Evolutionary conservation across 1,140 invertebrate genomes (phyloP).

Genomic region (Meloidogyne floridensis): DNA sequence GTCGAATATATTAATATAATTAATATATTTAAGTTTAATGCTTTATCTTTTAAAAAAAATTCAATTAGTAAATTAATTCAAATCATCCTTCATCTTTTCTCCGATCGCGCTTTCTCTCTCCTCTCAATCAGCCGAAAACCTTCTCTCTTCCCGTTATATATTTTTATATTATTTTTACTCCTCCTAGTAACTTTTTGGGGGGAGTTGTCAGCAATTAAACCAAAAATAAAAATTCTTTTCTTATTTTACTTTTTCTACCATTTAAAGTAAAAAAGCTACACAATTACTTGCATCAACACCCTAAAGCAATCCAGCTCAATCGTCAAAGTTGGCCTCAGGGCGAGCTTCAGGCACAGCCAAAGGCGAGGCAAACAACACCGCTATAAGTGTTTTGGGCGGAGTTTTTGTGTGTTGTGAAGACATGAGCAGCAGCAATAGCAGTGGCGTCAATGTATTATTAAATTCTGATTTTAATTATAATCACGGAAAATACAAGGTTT

Average conservation of each 20-base stretch:
- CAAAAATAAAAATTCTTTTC: neutral
- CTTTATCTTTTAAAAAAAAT: neutral
- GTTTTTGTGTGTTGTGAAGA: neutral
- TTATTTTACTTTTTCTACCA: neutral
- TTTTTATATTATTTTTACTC: slow-evolving; percentile 1
- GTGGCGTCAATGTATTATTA: neutral
- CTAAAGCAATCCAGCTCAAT: neutral
- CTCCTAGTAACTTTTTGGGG: neutral
- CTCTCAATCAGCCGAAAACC: neutral
- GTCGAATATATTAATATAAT: too few relatives aligned
- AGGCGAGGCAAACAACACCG: neutral
- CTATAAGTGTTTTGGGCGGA: neutral
- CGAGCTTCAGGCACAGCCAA: slow-evolving; percentile 1
- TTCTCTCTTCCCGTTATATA: neutral
- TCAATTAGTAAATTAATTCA: neutral
- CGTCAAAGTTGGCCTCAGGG: neutral
- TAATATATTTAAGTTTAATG: neutral
- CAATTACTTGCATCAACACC: neutral
- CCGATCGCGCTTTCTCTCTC: neutral
- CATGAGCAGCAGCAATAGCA: neutral
- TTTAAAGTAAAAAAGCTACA: neutral
- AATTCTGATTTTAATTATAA: too few relatives aligned
- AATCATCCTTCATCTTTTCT: neutral
- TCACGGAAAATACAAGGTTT: too few relatives aligned
- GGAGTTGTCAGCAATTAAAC: neutral